These are phyloP conservation scores for Diorhabda elongata DNA, from an alignment of 1,140 invertebrate species.

Conservation along the genomic window DNA sequence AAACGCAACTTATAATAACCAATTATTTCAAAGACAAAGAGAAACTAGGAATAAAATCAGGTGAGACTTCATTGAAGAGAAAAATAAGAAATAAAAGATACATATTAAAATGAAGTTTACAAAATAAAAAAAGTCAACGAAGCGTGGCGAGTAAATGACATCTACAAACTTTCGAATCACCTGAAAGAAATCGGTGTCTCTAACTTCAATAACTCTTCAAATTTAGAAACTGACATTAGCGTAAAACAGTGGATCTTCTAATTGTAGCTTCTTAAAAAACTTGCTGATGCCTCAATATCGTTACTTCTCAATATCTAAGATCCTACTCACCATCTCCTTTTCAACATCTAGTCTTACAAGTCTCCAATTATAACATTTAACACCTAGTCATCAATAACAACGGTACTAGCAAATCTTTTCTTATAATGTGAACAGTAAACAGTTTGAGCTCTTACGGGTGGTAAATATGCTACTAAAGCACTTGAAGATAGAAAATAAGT, in stretches of 20 bases:
- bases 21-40: conserved; percentile 8
- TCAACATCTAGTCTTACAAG: conserved; percentile 8
- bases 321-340: conserved; percentile 8
- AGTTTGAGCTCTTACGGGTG: too few species aligned
- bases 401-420: conserved; percentile 5
- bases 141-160: conserved; percentile 17
- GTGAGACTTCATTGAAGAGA: conserved; percentile 12
- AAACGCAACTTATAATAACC: conserved; percentile 7
- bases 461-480: too few species aligned
- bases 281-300: conserved; percentile 8
- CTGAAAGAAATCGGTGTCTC: conserved; percentile 13
- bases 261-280: conserved; percentile 13
- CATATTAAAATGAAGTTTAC: conserved; percentile 15
- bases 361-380: conserved; percentile 5
- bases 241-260: conserved; percentile 16
- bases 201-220: conserved; percentile 8
- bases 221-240: conserved; percentile 17
- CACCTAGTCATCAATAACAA: conserved; percentile 8
- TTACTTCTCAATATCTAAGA: conserved; percentile 10
- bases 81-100: conserved; percentile 20
- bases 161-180: conserved; percentile 19
- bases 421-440: conserved; percentile 1
- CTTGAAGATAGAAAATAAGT: too few species aligned
- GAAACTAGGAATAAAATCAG: conserved; percentile 16
- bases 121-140: conserved; percentile 19